Base-by-base conservation (phyloP, 2,888 invertebrate genomes). In the Metallyticus violacea region DNA sequence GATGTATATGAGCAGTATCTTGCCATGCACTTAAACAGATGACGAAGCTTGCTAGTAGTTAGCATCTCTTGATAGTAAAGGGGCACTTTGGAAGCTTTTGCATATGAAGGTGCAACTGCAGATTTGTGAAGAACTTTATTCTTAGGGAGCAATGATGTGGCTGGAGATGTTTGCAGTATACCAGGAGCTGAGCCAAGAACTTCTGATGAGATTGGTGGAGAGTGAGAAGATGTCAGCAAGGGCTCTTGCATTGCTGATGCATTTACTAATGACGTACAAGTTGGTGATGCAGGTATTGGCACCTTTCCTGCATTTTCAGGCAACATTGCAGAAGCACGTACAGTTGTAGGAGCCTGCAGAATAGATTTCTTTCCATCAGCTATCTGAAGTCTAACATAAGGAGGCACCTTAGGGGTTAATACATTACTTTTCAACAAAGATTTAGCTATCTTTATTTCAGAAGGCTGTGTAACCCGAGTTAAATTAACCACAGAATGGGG, bases 21-120 rank as follows among this genome's bases (percentile, higher is more conserved):
- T 4, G 91, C 91, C 91, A 94, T 94, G 89, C 94, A 95, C 88
- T 94, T 94, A 89, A 92, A 94, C 15, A 94, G 90, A 77, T 93
- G 92, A 4, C 90, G 89, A 7, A 93, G 89, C 84, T 92, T 92
- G 0, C 89, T 88, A 2, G 90, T 89, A n/a, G 90, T 89, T 7
- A 93, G 88, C 91, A 93, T 91, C 28, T 78, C 40, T 9, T 87
- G 62, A 79, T 88, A 89, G 6, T 81, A 86, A 22, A 76, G 30
- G 7, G 88, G 79, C 62, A 77, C 82, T 81, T 88, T 88, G 22
- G 85, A 81, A 30, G 87, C 85, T 80, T 88, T 87, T 6, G 87
- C 80, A 85, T 86, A 87, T 62, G 77, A 78, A 6, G 82, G 86
- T 40, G 79, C 82, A 5, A 77, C 62, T 22, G 86, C 77, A 26